A percentile compares a stretch with the other conserved stretches of the same genome.
Conservation (phyloP, 1,140 invertebrate genomes). For the Drosophila kikkawai region DNA sequence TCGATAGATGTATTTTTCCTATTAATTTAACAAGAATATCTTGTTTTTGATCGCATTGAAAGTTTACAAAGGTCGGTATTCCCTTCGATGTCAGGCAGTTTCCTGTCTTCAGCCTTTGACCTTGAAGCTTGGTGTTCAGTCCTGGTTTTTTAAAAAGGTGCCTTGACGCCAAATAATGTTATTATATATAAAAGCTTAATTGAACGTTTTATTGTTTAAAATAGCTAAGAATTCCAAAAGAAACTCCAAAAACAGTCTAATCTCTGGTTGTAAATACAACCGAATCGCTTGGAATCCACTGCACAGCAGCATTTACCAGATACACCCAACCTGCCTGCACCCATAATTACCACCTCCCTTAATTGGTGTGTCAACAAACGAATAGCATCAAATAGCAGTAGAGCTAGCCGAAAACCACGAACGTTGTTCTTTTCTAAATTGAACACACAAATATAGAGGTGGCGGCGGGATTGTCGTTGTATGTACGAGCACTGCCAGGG, state of each 20-base stretch:
- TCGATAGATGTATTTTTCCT: too few species aligned
- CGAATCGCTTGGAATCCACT: neutral
- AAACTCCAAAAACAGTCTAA: neutral
- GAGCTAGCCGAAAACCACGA: conserved; percentile 14
- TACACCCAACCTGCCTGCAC: conserved; percentile 4
- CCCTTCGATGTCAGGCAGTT: too few species aligned
- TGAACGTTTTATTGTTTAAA: neutral
- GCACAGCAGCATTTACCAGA: conserved; percentile 1
- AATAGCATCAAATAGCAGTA: conserved; percentile 20
- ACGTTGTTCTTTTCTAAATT: conserved; percentile 58
- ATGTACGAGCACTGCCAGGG: conserved; percentile 28
- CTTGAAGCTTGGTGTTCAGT: neutral
- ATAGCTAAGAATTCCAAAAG: too few species aligned
- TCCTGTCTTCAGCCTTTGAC: neutral
- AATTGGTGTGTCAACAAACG: conserved; percentile 48
- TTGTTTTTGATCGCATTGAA: too few species aligned
- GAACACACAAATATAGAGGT: conserved; percentile 42
- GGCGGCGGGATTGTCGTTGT: neutral
- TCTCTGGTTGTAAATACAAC: neutral
- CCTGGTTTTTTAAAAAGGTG: neutral
- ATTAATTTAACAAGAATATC: too few species aligned
- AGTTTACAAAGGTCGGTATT: too few species aligned
- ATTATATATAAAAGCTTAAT: neutral
- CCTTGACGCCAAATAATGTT: neutral
- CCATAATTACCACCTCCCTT: conserved; percentile 43